Conservation (phyloP, 1,140 invertebrate genomes). For the Lysiphlebus fabarum region DNA sequence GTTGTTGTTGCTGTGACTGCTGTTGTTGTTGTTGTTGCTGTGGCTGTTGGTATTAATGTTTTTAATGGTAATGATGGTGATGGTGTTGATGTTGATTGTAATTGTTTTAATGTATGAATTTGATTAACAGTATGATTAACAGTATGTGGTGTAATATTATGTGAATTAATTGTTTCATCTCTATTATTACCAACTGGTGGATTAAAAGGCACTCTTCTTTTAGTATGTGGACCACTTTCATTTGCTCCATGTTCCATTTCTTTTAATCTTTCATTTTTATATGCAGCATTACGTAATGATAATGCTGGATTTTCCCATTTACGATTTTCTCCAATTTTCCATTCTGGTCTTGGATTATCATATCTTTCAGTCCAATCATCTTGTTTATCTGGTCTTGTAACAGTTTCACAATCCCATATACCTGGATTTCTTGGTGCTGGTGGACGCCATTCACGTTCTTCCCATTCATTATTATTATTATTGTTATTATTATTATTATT, state of each 20-base stretch:
- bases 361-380: constrained; percentile 49
- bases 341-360: constrained; percentile 45
- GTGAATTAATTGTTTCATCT: no score
- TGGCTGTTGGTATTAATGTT: no score
- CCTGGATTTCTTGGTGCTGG: constrained; percentile 8
- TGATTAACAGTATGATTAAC: no score
- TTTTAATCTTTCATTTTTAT: constrained; percentile 49
- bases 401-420: constrained; percentile 50
- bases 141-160: no score
- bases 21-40: no score
- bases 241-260: constrained; percentile 39
- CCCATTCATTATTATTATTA: constrained; percentile 43
- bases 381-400: constrained; percentile 43
- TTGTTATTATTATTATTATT: no score
- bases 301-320: constrained; percentile 50
- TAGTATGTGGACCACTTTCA: constrained; percentile 36
- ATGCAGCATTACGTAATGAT: constrained; percentile 43
- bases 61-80: no score
- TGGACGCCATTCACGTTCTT: constrained; percentile 50
- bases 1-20: no score
- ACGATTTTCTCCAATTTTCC: constrained; percentile 46
- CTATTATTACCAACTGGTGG: constrained; percentile 28
- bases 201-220: constrained; percentile 42
- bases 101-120: no score
- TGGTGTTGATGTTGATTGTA: no score